Percentiles rank a stretch among this genome's conserved stretches.
These are phyloP conservation scores for Albula goreensis DNA, from an alignment of 2,113 vertebrate genomes.

Conservation along the genomic window DNA sequence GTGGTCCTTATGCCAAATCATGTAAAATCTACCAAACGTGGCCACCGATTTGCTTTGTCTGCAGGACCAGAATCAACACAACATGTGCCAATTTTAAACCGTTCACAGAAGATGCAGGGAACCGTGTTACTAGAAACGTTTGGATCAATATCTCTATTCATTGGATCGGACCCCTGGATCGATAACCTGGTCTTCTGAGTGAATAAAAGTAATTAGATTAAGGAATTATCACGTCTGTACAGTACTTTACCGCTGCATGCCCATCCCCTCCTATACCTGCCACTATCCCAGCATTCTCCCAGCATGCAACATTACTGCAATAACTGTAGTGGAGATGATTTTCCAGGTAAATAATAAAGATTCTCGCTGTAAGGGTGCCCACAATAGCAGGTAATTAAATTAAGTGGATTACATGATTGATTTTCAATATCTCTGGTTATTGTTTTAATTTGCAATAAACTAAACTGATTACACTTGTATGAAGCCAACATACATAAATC, in stretches of 20 bases:
- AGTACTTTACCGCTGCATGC: not conserved
- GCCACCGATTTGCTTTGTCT: not conserved
- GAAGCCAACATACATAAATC: not conserved
- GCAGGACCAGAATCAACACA: slow-evolving; percentile 15
- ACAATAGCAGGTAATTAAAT: slow-evolving; percentile 11
- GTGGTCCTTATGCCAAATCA: not conserved
- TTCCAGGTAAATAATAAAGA: slow-evolving; percentile 3
- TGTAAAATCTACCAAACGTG: not conserved
- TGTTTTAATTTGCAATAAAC: slow-evolving; percentile 12
- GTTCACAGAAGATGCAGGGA: slow-evolving; percentile 50
- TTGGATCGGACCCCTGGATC: slow-evolving; percentile 59
- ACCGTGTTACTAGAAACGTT: slow-evolving; percentile 46
- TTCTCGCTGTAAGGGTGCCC: not conserved
- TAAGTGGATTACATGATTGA: slow-evolving; percentile 9
- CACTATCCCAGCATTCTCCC: not conserved
- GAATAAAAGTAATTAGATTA: slow-evolving; percentile 32
- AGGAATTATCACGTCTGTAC: slow-evolving; percentile 24
- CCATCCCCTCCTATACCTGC: not conserved
- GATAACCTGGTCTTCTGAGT: slow-evolving; percentile 45
- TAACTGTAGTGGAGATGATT: not conserved
- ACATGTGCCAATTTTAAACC: slow-evolving; percentile 52
- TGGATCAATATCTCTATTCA: slow-evolving; percentile 60
- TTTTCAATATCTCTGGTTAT: slow-evolving; percentile 14
- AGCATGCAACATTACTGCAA: not conserved
- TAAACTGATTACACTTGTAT: slow-evolving; percentile 19